These are phyloP conservation scores for Xylota segnis DNA, from an alignment of 2,888 invertebrate genomes.

Conservation along the genomic window DNA sequence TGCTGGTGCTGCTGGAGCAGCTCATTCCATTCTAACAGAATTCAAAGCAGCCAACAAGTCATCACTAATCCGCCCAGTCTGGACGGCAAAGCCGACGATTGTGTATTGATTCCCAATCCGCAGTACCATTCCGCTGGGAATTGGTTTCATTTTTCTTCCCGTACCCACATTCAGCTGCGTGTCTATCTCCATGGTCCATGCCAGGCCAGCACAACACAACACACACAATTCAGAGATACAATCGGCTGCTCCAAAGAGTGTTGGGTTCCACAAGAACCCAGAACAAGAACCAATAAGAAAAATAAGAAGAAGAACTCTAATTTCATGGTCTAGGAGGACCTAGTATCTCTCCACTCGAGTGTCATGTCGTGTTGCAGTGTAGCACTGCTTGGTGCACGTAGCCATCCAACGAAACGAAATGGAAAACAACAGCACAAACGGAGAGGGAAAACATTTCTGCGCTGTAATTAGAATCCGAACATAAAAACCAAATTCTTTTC, in stretches of 20 bases:
- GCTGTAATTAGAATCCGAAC: constrained; percentile 76
- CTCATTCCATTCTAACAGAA: constrained; percentile 61
- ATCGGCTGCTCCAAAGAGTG: constrained; percentile 65
- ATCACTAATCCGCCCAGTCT: constrained; percentile 66
- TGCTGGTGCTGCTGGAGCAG: constrained; percentile 14
- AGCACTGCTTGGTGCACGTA: constrained; percentile 6
- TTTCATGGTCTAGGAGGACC: constrained; percentile 74
- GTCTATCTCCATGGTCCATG: constrained; percentile 49
- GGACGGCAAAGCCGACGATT: constrained; percentile 41
- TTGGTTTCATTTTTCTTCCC: constrained; percentile 73
- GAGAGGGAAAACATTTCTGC: constrained; percentile 62
- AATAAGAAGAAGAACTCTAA: constrained; percentile 64
- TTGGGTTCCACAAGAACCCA: constrained; percentile 45
- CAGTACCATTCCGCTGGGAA: constrained; percentile 61
- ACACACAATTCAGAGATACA: constrained; percentile 62
- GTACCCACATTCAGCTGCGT: constrained; percentile 60
- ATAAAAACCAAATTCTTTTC: constrained; percentile 74
- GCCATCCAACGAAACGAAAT: constrained; percentile 57
- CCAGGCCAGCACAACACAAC: constrained; percentile 27
- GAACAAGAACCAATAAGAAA: constrained; percentile 47
- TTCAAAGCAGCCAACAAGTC: constrained; percentile 75
- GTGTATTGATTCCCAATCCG: constrained; percentile 64
- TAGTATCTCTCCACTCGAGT: constrained; percentile 49
- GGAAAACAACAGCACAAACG: constrained; percentile 58
- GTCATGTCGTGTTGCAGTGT: constrained; percentile 53